Base-by-base conservation (phyloP, 2,888 invertebrate genomes). In the Cordilura impudica region DNA sequence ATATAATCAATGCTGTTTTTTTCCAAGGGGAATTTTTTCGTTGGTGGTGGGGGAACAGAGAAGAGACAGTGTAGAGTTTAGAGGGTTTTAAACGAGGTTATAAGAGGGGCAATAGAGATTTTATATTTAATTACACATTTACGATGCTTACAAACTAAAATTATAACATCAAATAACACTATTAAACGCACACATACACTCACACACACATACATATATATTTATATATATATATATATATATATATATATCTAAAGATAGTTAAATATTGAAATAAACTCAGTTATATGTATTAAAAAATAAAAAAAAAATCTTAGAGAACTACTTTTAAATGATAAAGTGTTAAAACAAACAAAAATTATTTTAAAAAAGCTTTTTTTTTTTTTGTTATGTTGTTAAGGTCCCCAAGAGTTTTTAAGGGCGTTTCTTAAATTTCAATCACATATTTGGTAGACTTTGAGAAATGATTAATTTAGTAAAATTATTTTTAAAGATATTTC, bases 81-180 rank as follows among this genome's bases (percentile, higher is more conserved):
- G 56, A n/a, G 29, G 53, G 12, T 21, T 51, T 18, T 23, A 16
- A 21, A 58, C 35, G 47, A 47, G 16, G n/a, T 45, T 45, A 21
- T 14, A 18, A 10, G 26, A n/a, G 18, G 10, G 12, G 26, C 23
- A 43, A n/a, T n/a, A 18, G 14, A 8, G 18, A n/a, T 47, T 31
- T 75, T 69, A 78, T 70, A 80, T 80, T 31, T 53, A 49, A 63
- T 74, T 67, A 63, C 78, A 82, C 80, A 75, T 81, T 82, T 82
- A 83, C 60, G 73, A 78, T 77, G 82, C 82, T 76, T 81, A 79
- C 77, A 81, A 73, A 74, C 81, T 81, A 79, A 70, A 78, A 74
- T 74, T 51, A 65, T 53, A 69, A 75, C 67, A 75, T 75, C 47
- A 81, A 69, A 72, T 66, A 66, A 72, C 67, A 63, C 63, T 63